Base-by-base conservation (phyloP, 2,797 vertebrate genomes). In the Sternotherus odoratus region DNA sequence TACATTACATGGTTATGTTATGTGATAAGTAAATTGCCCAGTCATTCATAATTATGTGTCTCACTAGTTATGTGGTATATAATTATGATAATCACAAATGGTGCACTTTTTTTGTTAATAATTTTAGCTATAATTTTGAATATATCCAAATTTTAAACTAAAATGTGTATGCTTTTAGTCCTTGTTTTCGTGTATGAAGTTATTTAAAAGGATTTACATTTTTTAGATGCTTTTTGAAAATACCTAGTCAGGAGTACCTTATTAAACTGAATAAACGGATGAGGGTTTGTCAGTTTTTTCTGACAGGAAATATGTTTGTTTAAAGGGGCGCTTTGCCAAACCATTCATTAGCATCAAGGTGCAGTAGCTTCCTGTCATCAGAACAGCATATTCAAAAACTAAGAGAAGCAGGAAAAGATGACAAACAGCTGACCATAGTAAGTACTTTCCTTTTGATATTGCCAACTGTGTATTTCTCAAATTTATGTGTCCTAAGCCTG, bases 401-500 rank as follows among this genome's bases (percentile, higher is more conserved):
- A 90, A 99, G 98, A 97, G 98, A 99, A 96, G 95, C 97, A 43
- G 98, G 98, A 94, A 99, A 98, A 98, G 98, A 98, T 93, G 97
- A 97, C 93, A 99, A 98, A 90, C 99, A 99, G 95, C 97, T 99
- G 80, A 97, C 98, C 85, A 99, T 98, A 95, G 99, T 99, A 98
- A 99, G 98, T 98, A 91, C 87, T n/a, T 79, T 77, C 30, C 33
- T 92, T 93, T 86, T 60, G 91, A 49, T 77, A 26, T 69, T 75
- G 33, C 51, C 28, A 86, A 56, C 72, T 36, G 17, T 49, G 85
- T 93, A 53, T 1, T 94, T 83, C 84, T 94, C 0, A 69, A 19
- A 39, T 5, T 69, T 69, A 5, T 16, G 57, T 63, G n/a, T 66
- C n/a, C 23, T 69, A 69, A 39, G 19, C 36, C 33, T 69, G 66